Percentiles rank a stretch among this genome's conserved stretches.
These are phyloP conservation scores for Drosophila ohnishii DNA, from an alignment of 1,140 invertebrate genomes.

Conservation along the genomic window DNA sequence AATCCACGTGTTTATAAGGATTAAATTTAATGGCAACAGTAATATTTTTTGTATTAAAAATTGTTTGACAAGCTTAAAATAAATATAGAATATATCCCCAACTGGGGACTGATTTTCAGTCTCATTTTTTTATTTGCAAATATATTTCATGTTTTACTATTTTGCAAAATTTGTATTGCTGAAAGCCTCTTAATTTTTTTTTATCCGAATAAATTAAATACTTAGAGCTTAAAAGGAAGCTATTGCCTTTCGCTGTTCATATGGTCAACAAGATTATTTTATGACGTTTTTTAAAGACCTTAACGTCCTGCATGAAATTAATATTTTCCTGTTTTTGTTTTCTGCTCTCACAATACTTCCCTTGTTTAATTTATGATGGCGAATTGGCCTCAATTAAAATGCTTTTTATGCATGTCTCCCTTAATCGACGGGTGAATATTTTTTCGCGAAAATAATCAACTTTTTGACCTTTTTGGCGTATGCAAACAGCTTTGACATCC, in stretches of 20 bases:
- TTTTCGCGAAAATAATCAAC: conserved; percentile 13
- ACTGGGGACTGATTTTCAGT: background rate
- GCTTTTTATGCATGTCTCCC: background rate
- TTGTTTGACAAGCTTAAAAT: background rate
- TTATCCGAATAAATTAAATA: background rate
- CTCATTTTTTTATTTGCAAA: background rate
- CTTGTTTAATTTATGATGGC: background rate
- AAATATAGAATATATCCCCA: background rate
- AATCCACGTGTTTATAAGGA: background rate
- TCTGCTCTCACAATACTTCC: background rate
- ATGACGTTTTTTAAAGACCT: background rate
- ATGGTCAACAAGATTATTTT: background rate
- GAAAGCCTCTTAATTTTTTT: background rate
- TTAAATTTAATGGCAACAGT: no score
- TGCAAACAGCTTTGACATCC: conserved; percentile 34
- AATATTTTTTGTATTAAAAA: background rate
- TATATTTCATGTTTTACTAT: background rate
- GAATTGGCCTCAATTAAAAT: conserved; percentile 5
- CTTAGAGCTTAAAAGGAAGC: background rate
- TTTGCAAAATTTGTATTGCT: background rate
- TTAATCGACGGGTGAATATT: background rate
- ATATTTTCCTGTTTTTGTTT: background rate
- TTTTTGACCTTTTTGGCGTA: conserved; percentile 13
- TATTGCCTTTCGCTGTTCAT: no score
- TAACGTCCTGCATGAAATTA: background rate